A percentile compares a stretch with the other conserved stretches of the same genome.
These are phyloP conservation scores for Eretmocerus hayati DNA, from an alignment of 2,888 invertebrate species.

Conservation along the genomic window DNA sequence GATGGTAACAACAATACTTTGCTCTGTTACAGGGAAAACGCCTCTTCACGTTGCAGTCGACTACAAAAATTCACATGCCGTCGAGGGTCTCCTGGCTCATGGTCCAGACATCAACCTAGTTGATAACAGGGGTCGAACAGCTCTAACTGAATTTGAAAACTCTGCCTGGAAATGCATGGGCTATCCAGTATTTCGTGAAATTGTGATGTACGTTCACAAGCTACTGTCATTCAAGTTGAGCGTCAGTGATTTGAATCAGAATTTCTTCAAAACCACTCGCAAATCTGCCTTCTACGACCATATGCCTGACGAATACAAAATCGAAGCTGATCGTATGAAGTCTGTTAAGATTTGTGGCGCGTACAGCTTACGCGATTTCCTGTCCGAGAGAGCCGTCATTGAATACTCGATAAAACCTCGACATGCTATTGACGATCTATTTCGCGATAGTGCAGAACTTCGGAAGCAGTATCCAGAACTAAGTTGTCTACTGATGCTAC, in stretches of 20 bases:
- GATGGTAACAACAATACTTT: too few species aligned
- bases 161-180: too few species aligned
- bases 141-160: too few species aligned
- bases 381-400: background rate
- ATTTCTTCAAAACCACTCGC: background rate
- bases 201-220: background rate
- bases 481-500: background rate
- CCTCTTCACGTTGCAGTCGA: background rate
- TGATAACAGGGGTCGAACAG: background rate
- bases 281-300: too few species aligned
- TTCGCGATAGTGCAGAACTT: background rate
- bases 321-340: too few species aligned
- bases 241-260: background rate
- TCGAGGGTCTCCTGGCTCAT: background rate
- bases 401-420: background rate
- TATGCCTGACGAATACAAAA: too few species aligned
- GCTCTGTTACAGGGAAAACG: background rate
- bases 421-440: background rate
- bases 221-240: background rate
- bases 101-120: background rate
- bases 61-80: background rate
- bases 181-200: too few species aligned
- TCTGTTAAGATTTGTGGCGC: background rate
- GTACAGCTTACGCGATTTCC: background rate
- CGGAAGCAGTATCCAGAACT: background rate